A percentile compares a stretch with the other conserved stretches of the same genome.
These are phyloP conservation scores for Cryptus armator DNA, from an alignment of 2,888 invertebrate genomes.

Conservation along the genomic window DNA sequence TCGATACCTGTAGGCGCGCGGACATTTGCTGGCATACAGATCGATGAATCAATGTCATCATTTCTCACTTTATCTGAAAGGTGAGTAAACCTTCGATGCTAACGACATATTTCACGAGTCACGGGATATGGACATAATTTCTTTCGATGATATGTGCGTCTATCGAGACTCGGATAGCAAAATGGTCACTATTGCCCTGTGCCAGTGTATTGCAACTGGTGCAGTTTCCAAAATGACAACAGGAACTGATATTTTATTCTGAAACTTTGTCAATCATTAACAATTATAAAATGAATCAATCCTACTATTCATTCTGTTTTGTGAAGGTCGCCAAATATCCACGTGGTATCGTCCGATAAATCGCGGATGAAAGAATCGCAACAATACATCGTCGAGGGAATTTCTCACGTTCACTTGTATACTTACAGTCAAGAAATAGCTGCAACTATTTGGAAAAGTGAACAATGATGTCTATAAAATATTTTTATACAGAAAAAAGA, in stretches of 20 bases:
- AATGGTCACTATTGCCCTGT: conserved; percentile 58
- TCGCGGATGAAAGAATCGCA: not conserved
- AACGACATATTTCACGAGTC: conserved; percentile 3
- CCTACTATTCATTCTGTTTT: not conserved
- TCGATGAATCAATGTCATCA: not conserved
- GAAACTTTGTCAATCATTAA: not conserved
- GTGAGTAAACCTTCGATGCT: conserved; percentile 7
- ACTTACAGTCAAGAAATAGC: too few relatives aligned
- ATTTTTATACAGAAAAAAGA: too few relatives aligned
- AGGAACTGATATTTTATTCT: not conserved
- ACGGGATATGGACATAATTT: conserved; percentile 32
- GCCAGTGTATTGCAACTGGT: conserved; percentile 36
- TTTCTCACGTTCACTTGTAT: not conserved
- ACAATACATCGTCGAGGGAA: not conserved
- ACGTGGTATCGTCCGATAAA: not conserved
- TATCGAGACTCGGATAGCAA: conserved; percentile 53
- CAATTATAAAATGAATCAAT: not conserved
- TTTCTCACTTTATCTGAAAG: not conserved
- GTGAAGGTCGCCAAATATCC: not conserved
- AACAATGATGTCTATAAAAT: too few relatives aligned
- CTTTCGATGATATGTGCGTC: conserved; percentile 36
- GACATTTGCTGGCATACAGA: not conserved
- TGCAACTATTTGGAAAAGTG: too few relatives aligned
- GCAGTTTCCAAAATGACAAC: conserved; percentile 59
- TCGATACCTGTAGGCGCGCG: not conserved